Evolutionary conservation across 2,888 invertebrate genomes (phyloP), one percentile per base, ranked within the genome.

Genomic region (Nomada ruficornis): DNA sequence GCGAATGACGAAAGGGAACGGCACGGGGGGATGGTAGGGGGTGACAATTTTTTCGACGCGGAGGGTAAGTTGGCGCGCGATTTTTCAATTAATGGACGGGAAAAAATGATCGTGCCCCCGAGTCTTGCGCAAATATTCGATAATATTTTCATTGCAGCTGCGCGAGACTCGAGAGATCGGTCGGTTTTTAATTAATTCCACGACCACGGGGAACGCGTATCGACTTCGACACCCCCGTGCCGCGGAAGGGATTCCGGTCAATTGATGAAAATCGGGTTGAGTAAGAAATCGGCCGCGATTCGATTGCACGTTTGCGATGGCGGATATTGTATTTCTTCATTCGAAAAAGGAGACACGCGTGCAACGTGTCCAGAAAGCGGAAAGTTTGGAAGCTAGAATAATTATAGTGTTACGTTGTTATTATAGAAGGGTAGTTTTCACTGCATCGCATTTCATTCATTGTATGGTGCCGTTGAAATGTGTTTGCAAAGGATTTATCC

Each of bases 51-150:
- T 79, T 81, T 74, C 54, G 68, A 47, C n/a, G 20, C 36, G 60
- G 36, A 9, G 20, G 10, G 54, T 55, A 29, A 65, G 78, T 80
- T 67, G 36, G 13, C 72, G 62, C 50, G 72, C 74, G 81, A 74
- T 69, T 81, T 81, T 81, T 80, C 81, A 81, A 81, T 79, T 80
- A 80, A 79, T 73, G 69, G 72, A 74, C 69, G 57, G 80, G 36
- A 65, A 78, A 81, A 74, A 82, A 80, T 82, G 73, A 80, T 72
- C 79, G 73, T 57, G 57, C 73, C 52, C 36, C n/a, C 80, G n/a
- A 29, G 57, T 79, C 79, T 80, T 80, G 80, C 79, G 72, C 80
- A 80, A 80, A 80, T 79, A 80, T 80, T 72, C 80, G 79, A 80
- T 80, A 80, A 79, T 79, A 80, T 80, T 80, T 80, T 79, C 79